A percentile compares a stretch with the other conserved stretches of the same genome.
phyloP scores from a whole-genome alignment of 1,140 invertebrate species.

The Doryteuthis pealeii region DNA sequence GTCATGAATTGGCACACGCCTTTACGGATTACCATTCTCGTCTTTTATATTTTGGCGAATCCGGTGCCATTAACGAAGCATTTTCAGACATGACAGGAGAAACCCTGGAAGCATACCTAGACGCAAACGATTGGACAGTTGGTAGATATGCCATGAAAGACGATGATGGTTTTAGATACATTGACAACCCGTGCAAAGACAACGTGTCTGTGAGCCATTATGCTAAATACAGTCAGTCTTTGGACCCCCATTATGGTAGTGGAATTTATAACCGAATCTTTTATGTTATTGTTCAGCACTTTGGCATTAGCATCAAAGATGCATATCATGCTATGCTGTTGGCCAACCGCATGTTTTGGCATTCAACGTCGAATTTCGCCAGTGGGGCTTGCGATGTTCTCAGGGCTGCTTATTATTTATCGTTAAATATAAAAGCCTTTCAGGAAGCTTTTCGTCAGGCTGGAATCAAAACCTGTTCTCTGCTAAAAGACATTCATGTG shows the following conservation, averaged over 20 bases:
- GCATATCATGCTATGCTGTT: conserved; percentile 33
- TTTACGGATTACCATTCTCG: conserved; percentile 34
- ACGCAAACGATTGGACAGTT: conserved; percentile 22
- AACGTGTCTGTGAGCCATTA: conserved; percentile 31
- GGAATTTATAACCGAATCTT: conserved; percentile 37
- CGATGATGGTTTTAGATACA: conserved; percentile 20
- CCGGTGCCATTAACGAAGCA: conserved; percentile 38
- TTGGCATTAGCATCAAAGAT: conserved; percentile 22
- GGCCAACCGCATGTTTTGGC: conserved; percentile 41
- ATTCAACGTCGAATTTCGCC: conserved; percentile 23
- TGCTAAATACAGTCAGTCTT: conserved; percentile 21
- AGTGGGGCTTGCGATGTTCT: conserved; percentile 35
- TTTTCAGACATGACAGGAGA: conserved; percentile 45
- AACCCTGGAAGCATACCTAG: conserved; percentile 26
- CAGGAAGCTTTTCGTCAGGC: conserved; percentile 21
- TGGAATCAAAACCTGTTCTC: conserved; percentile 26
- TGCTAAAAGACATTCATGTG: not conserved
- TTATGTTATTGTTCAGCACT: conserved; percentile 24
- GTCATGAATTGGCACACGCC: conserved; percentile 39
- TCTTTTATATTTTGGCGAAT: conserved; percentile 32
- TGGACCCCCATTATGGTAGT: conserved; percentile 31
- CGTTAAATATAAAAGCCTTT: conserved; percentile 18
- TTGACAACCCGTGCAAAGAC: conserved; percentile 28
- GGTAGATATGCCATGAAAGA: conserved; percentile 23
- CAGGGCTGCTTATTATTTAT: conserved; percentile 36